Conservation (phyloP, 2,888 invertebrate species). For the Morpho deidamia region DNA sequence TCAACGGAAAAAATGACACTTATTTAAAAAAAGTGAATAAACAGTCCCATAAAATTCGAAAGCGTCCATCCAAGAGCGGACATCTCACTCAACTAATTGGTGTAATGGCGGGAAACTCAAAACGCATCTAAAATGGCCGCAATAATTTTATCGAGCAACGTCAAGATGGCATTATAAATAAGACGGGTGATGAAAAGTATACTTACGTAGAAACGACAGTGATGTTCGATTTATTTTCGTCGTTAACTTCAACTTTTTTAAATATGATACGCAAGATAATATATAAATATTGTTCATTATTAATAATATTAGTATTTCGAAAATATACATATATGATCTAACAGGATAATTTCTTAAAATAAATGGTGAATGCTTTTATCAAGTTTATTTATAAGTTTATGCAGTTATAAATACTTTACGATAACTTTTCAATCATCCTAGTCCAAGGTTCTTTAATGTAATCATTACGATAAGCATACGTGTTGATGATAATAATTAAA, state of each 20-base stretch:
- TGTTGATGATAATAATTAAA: too few relatives aligned
- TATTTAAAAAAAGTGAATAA: constrained; percentile 35
- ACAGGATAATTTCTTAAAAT: too few relatives aligned
- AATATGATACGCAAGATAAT: constrained; percentile 21
- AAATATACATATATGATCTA: too few relatives aligned
- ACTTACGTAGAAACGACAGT: constrained; percentile 66
- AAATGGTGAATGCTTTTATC: too few relatives aligned
- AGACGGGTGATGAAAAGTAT: constrained; percentile 68
- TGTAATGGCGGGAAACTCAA: constrained; percentile 69
- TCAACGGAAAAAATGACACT: not conserved
- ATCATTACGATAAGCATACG: too few relatives aligned
- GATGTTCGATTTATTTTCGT: constrained; percentile 60
- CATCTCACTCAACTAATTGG: constrained; percentile 77
- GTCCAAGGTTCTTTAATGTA: too few relatives aligned
- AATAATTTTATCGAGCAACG: constrained; percentile 64
- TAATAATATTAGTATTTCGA: too few relatives aligned
- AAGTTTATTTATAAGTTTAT: too few relatives aligned
- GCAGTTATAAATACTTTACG: too few relatives aligned
- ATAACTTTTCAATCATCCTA: too few relatives aligned
- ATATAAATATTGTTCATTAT: too few relatives aligned
- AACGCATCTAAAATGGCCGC: constrained; percentile 59
- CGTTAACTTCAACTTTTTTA: constrained; percentile 25
- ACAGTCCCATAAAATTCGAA: constrained; percentile 54
- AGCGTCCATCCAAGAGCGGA: constrained; percentile 62
- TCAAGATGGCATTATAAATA: constrained; percentile 69